Percentiles rank a stretch among this genome's conserved stretches.
Evolutionary conservation across 2,113 vertebrate genomes (phyloP).

Genomic region (Lathamus discolor): DNA sequence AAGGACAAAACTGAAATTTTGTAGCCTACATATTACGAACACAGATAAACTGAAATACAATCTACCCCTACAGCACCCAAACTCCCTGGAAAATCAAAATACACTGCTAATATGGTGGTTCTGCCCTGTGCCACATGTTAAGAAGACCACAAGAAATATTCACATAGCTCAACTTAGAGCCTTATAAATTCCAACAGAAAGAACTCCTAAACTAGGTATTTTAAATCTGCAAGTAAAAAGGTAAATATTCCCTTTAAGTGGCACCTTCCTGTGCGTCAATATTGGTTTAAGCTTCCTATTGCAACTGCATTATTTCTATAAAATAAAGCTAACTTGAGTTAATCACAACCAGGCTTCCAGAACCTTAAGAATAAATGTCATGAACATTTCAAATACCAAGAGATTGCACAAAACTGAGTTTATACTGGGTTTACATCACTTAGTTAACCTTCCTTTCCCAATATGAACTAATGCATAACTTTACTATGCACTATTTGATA

Average conservation of each 20-base stretch:
- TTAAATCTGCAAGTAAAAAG: neutral
- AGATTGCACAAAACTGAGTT: neutral
- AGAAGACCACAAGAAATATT: neutral
- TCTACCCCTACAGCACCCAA: neutral
- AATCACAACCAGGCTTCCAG: neutral
- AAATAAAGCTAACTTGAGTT: neutral
- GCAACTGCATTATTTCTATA: neutral
- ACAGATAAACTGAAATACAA: neutral
- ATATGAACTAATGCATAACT: accelerated
- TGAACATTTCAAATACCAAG: neutral
- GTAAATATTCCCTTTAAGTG: neutral
- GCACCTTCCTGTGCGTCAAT: slow-evolving; percentile 8
- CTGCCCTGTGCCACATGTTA: neutral
- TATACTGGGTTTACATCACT: neutral
- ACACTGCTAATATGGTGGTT: neutral
- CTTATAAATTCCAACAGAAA: neutral
- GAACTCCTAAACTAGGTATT: neutral
- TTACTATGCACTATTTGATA: neutral
- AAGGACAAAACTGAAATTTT: neutral
- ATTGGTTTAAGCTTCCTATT: neutral
- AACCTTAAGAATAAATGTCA: neutral
- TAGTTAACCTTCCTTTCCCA: neutral
- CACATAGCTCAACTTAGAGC: neutral
- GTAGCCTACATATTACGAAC: neutral
- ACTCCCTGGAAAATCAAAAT: neutral